These are phyloP conservation scores for Pampus argenteus DNA, from an alignment of 2,797 vertebrate genomes.

Conservation along the genomic window DNA sequence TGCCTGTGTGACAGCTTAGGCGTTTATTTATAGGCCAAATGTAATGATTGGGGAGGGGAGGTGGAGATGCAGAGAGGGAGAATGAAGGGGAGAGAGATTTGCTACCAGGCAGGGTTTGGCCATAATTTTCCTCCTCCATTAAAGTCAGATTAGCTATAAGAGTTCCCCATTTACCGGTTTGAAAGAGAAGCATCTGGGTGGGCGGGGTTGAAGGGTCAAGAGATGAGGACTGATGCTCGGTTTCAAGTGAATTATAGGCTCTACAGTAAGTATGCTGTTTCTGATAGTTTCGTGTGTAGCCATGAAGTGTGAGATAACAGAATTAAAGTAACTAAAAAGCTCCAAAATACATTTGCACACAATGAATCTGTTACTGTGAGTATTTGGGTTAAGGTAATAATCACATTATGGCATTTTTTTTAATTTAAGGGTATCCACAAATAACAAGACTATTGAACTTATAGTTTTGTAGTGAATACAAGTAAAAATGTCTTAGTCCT, in stretches of 20 bases:
- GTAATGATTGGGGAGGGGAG: conserved; percentile 57
- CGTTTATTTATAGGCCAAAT: conserved; percentile 78
- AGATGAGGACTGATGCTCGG: background rate
- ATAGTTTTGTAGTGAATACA: too few species aligned
- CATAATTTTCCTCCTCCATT: conserved; percentile 57
- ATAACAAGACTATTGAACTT: background rate
- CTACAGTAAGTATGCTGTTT: background rate
- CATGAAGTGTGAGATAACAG: conserved; percentile 14
- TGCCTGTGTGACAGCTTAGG: conserved; percentile 58
- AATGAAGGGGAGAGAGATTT: conserved; percentile 45
- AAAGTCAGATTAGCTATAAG: conserved; percentile 62
- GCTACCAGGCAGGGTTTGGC: conserved; percentile 45
- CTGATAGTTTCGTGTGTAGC: background rate
- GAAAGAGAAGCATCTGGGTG: conserved; percentile 7
- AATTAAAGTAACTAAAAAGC: conserved; percentile 11
- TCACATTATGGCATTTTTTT: conserved; percentile 2
- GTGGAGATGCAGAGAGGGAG: conserved; percentile 26
- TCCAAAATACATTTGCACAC: background rate
- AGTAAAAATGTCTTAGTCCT: too few species aligned
- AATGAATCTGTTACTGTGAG: background rate
- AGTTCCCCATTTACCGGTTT: conserved; percentile 37
- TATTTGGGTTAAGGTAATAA: background rate
- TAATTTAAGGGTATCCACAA: background rate
- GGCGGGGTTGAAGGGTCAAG: background rate
- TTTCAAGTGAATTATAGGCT: conserved; percentile 30